These are phyloP conservation scores for Miniopterus natalensis DNA, from an alignment of 2,113 vertebrate genomes.

Conservation along the genomic window DNA sequence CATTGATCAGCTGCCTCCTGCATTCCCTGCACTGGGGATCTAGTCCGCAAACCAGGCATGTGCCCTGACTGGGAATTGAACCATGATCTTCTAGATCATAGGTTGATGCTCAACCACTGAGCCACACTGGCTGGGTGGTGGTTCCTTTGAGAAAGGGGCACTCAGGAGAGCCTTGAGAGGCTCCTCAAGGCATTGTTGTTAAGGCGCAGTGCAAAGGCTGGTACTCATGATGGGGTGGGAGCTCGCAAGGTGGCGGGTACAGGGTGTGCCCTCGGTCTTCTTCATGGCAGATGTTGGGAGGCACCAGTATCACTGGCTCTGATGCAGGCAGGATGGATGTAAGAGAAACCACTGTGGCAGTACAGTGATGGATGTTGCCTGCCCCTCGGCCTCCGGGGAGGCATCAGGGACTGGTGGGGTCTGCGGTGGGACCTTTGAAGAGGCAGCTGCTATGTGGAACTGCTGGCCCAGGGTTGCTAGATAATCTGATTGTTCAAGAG, in stretches of 20 bases:
- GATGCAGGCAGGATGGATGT: background rate
- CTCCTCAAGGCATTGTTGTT: background rate
- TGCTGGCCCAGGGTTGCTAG: background rate
- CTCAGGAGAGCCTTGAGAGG: background rate
- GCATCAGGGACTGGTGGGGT: background rate
- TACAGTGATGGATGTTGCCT: background rate
- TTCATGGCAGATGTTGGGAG: background rate
- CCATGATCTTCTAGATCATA: too few species aligned
- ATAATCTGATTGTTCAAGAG: background rate
- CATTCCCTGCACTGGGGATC: too few species aligned
- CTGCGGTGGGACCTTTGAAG: background rate
- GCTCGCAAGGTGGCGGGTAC: background rate
- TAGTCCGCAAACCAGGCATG: too few species aligned
- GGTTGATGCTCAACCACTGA: too few species aligned
- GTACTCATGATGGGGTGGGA: rapidly evolving
- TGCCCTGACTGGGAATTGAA: too few species aligned
- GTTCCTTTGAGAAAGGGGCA: background rate
- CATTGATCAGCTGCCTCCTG: too few species aligned
- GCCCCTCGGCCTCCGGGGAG: rapidly evolving
- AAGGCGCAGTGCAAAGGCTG: background rate
- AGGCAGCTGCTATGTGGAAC: rapidly evolving
- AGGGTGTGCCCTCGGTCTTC: background rate
- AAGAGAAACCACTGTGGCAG: background rate
- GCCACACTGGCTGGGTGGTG: background rate
- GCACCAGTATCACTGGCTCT: background rate